Evolutionary conservation across 2,888 invertebrate species (phyloP).

Genomic region (Torymus aiolomorphi): DNA sequence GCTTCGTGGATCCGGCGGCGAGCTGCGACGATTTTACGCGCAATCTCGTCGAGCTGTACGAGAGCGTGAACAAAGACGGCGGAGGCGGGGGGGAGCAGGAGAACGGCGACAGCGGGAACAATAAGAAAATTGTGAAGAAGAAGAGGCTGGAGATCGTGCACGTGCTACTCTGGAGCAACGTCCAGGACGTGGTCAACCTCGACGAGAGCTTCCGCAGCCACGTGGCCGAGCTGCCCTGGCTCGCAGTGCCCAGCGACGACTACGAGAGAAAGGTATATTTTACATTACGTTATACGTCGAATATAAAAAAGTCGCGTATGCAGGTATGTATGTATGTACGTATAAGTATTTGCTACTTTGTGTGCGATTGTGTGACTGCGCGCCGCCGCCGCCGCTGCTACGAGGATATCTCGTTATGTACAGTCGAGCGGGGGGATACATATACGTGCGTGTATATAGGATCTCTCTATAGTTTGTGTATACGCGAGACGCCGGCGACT

Average conservation of each 20-base stretch:
- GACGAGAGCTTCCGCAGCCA: slow-evolving; percentile 81
- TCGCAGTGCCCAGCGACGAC: slow-evolving; percentile 83
- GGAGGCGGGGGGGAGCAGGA: slow-evolving; percentile 50
- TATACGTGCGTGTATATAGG: too few relatives aligned
- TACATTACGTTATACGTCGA: too few relatives aligned
- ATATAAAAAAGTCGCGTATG: too few relatives aligned
- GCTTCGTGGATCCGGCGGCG: slow-evolving; percentile 82
- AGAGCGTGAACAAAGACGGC: slow-evolving; percentile 64
- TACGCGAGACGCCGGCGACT: too few relatives aligned
- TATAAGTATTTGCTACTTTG: too few relatives aligned
- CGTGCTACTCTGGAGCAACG: slow-evolving; percentile 83
- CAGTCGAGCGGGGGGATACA: too few relatives aligned
- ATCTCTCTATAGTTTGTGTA: too few relatives aligned
- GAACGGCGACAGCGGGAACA: slow-evolving; percentile 56
- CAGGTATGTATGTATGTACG: too few relatives aligned
- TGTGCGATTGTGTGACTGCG: too few relatives aligned
- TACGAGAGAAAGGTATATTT: slow-evolving; percentile 81
- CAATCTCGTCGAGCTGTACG: slow-evolving; percentile 79
- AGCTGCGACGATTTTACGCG: slow-evolving; percentile 82
- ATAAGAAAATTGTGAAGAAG: slow-evolving; percentile 71
- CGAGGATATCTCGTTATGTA: too few relatives aligned
- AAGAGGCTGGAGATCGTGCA: slow-evolving; percentile 81
- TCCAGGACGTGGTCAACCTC: slow-evolving; percentile 80
- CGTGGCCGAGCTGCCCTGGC: slow-evolving; percentile 83
- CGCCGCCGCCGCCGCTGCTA: too few relatives aligned